A percentile compares a stretch with the other conserved stretches of the same genome.
Conservation (phyloP, 2,113 vertebrate genomes). For the Gopherus evgoodei region DNA sequence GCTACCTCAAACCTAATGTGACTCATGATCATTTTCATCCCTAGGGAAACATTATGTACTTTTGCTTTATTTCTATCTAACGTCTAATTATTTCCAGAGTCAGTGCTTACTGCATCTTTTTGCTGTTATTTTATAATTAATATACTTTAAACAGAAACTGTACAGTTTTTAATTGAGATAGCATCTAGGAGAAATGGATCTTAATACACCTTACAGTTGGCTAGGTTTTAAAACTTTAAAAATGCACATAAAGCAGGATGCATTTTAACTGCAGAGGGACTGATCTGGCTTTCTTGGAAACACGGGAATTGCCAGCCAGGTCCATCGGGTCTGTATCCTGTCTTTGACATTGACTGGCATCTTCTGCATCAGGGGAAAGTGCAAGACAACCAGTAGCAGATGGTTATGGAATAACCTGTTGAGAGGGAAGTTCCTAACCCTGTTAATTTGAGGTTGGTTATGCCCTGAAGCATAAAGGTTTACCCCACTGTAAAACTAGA, state of each 20-base stretch:
- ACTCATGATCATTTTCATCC: neutral
- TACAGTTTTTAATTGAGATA: neutral
- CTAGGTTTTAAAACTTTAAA: neutral
- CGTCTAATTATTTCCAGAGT: rapidly evolving
- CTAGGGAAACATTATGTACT: neutral
- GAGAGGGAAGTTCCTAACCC: neutral
- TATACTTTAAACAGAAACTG: neutral
- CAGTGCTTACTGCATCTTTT: neutral
- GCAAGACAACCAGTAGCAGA: neutral
- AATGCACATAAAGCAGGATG: rapidly evolving
- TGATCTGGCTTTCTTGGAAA: neutral
- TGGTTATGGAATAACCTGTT: too few species aligned
- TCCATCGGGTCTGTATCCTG: neutral
- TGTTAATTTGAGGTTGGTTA: neutral
- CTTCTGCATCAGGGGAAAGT: neutral
- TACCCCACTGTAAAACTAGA: neutral
- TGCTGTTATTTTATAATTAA: rapidly evolving
- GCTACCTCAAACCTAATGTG: neutral
- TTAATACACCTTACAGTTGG: neutral
- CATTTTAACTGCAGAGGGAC: neutral
- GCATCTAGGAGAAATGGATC: neutral
- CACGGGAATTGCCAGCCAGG: neutral
- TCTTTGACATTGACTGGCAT: neutral
- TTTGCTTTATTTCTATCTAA: neutral
- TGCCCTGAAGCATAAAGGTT: neutral